These are phyloP conservation scores for Scortum barcoo DNA, from an alignment of 2,113 vertebrate genomes.

Conservation along the genomic window DNA sequence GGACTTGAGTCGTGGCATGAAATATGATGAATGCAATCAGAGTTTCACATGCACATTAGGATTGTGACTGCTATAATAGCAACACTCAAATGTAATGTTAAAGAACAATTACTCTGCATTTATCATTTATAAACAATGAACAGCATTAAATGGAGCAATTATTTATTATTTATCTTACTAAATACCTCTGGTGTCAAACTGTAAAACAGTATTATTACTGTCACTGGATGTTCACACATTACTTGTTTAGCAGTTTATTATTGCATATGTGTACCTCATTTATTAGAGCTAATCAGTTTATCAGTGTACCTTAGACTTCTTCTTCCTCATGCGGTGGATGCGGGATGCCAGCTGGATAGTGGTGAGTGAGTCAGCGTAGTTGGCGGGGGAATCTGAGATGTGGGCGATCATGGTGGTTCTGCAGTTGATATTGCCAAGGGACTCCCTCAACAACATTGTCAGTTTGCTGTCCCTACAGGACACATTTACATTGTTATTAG, in stretches of 20 bases:
- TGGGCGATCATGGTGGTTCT: constrained; percentile 97
- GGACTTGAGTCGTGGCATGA: constrained; percentile 9
- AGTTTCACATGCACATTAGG: constrained; percentile 34
- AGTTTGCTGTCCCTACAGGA: constrained; percentile 94
- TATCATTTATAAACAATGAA: constrained; percentile 34
- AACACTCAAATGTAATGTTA: constrained; percentile 31
- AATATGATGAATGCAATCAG: constrained; percentile 48
- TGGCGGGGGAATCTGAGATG: constrained; percentile 91
- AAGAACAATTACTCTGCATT: constrained; percentile 35
- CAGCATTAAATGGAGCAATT: constrained; percentile 29
- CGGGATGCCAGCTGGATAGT: constrained; percentile 96
- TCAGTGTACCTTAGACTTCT: constrained; percentile 91
- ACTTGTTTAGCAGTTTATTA: constrained; percentile 15
- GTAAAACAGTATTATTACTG: constrained; percentile 15
- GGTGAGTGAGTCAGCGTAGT: constrained; percentile 93
- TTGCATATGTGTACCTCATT: constrained; percentile 25
- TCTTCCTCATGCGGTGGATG: constrained; percentile 96
- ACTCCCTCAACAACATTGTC: constrained; percentile 95
- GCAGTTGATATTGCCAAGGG: constrained; percentile 94
- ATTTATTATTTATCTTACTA: not conserved
- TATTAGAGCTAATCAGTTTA: constrained; percentile 12
- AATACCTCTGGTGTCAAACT: constrained; percentile 11
- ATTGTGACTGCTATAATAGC: constrained; percentile 36
- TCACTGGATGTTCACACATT: constrained; percentile 15
- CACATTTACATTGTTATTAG: constrained; percentile 49